Percentiles rank a stretch among this genome's conserved stretches.
Conservation (phyloP, 2,888 invertebrate species). For the Ditula angustiorana region DNA sequence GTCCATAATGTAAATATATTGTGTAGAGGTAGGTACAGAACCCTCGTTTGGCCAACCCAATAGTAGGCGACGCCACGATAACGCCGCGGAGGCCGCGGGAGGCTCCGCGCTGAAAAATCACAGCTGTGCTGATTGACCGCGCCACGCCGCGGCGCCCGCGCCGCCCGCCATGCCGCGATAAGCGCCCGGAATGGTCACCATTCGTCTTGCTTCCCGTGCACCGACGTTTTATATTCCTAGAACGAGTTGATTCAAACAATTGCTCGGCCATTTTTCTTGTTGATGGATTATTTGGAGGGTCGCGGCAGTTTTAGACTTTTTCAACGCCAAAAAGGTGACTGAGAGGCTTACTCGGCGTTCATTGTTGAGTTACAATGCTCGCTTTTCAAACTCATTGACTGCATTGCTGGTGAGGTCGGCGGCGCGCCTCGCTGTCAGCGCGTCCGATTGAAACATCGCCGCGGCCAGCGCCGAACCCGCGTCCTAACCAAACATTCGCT, state of each 20-base stretch:
- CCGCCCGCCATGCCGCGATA: neutral
- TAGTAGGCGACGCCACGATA: neutral
- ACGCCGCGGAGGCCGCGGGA: neutral
- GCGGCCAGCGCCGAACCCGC: neutral
- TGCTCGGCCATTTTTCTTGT: neutral
- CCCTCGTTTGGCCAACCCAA: too few species aligned
- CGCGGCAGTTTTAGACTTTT: too few species aligned
- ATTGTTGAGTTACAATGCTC: too few species aligned
- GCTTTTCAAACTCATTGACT: too few species aligned
- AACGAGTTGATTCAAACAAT: constrained; percentile 1
- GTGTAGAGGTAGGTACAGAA: too few species aligned
- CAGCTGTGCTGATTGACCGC: neutral
- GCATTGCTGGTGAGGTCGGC: too few species aligned
- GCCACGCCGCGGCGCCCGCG: neutral
- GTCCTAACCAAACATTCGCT: neutral
- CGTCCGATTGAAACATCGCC: too few species aligned
- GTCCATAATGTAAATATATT: too few species aligned
- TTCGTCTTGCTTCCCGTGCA: neutral
- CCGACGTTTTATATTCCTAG: neutral
- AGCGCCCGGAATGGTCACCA: constrained; percentile 1
- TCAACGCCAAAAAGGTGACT: too few species aligned
- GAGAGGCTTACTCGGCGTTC: too few species aligned
- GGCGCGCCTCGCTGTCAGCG: too few species aligned
- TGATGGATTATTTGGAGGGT: neutral
- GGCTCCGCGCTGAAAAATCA: too few species aligned